Conservation (phyloP, 2,113 vertebrate species). For the Loxodonta africana region DNA sequence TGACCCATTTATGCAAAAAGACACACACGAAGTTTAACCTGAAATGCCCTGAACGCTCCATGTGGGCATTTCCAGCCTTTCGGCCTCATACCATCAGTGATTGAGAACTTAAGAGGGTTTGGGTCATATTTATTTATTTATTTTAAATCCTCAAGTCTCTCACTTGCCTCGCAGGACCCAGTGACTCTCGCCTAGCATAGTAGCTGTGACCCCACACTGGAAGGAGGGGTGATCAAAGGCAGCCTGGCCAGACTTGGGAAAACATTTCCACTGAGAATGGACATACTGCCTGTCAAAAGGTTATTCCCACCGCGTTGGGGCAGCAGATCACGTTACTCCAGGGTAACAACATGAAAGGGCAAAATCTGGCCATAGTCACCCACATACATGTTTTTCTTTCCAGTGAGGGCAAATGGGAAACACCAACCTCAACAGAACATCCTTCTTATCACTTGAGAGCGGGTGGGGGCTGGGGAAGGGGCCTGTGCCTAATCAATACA, state of each 20-base stretch:
- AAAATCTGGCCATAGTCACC: constrained; percentile 90
- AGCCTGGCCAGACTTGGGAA: constrained; percentile 94
- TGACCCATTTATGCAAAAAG: constrained; percentile 46
- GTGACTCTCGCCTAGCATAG: constrained; percentile 88
- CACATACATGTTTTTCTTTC: constrained; percentile 93
- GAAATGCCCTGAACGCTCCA: constrained; percentile 12
- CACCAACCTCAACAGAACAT: constrained; percentile 86
- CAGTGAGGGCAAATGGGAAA: constrained; percentile 90
- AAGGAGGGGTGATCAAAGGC: constrained; percentile 94
- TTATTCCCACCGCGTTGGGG: constrained; percentile 93
- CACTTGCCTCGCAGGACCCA: constrained; percentile 83
- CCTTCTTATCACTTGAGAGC: constrained; percentile 85
- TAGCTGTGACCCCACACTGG: constrained; percentile 91
- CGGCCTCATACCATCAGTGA: constrained; percentile 25
- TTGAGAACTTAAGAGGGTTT: constrained; percentile 67
- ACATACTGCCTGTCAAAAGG: constrained; percentile 96
- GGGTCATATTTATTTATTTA: constrained; percentile 81
- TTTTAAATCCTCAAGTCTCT: constrained; percentile 79
- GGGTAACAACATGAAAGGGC: constrained; percentile 94
- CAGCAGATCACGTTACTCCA: constrained; percentile 94
- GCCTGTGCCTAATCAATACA: constrained; percentile 85
- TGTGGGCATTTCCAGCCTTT: constrained; percentile 12
- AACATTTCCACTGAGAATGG: constrained; percentile 97
- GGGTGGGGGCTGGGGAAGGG: not conserved
- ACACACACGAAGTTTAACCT: constrained; percentile 55